These are phyloP conservation scores for Hypotaenidia philippensis DNA, from an alignment of 2,797 vertebrate genomes.

Conservation along the genomic window DNA sequence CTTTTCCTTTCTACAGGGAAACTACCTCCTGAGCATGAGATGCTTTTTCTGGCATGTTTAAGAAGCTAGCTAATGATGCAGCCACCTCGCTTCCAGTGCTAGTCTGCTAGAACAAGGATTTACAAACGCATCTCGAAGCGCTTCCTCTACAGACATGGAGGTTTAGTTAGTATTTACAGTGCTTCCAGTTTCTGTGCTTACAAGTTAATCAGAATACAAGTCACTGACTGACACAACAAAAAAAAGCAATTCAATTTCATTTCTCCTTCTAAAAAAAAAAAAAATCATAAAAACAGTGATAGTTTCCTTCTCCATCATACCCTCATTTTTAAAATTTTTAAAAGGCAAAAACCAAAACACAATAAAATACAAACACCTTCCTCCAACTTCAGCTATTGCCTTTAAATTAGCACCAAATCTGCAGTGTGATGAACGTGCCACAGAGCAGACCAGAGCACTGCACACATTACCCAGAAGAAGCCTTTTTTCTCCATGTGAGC, in stretches of 20 bases:
- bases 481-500: background rate
- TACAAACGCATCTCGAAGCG: background rate
- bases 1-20: slow-evolving; percentile 17
- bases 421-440: background rate
- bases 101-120: background rate
- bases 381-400: background rate
- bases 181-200: background rate
- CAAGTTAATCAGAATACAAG: background rate
- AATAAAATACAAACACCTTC: background rate
- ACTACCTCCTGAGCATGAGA: background rate
- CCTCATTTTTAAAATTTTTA: background rate
- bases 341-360: background rate
- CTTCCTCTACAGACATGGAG: background rate
- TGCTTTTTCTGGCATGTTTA: background rate
- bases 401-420: background rate
- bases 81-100: background rate
- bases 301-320: background rate
- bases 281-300: background rate
- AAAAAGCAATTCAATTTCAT: background rate
- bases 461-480: background rate
- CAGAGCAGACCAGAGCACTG: background rate
- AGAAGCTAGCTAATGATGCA: background rate
- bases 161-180: background rate
- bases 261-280: background rate
- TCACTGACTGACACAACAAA: background rate